Conservation (phyloP, 2,797 vertebrate species). For the Amblyopsis hoosieri region DNA sequence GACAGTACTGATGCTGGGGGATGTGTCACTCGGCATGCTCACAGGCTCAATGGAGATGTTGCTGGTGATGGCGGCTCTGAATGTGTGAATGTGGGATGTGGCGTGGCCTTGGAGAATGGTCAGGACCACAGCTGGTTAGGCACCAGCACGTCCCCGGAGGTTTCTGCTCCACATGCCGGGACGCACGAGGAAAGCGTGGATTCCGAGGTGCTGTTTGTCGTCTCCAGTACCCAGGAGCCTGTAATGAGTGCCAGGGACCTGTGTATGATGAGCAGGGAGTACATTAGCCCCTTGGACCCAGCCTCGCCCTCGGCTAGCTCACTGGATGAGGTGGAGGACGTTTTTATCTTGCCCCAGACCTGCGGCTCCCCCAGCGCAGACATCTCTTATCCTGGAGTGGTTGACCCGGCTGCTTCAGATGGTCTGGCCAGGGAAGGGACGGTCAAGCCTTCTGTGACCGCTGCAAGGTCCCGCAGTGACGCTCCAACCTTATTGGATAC, state of each 20-base stretch:
- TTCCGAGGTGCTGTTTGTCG: slow-evolving; percentile 55
- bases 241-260: slow-evolving; percentile 36
- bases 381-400: slow-evolving; percentile 36
- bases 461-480: slow-evolving; percentile 27
- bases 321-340: slow-evolving; percentile 60
- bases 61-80: slow-evolving; percentile 22
- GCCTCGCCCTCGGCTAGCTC: slow-evolving; percentile 73
- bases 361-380: slow-evolving; percentile 66
- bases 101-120: slow-evolving; percentile 57
- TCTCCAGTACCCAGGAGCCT: slow-evolving; percentile 59
- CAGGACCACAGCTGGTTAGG: slow-evolving; percentile 36
- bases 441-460: slow-evolving; percentile 21
- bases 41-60: slow-evolving; percentile 50
- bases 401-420: slow-evolving; percentile 29
- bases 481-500: slow-evolving; percentile 28
- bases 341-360: slow-evolving; percentile 70
- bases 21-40: slow-evolving; percentile 40
- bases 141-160: slow-evolving; percentile 44
- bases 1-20: slow-evolving; percentile 35
- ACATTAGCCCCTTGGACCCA: slow-evolving; percentile 69
- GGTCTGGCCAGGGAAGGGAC: slow-evolving; percentile 25
- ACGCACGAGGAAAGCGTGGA: slow-evolving; percentile 34
- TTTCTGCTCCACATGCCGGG: neutral
- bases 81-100: slow-evolving; percentile 21
- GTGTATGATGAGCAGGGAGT: slow-evolving; percentile 61